A percentile compares a stretch with the other conserved stretches of the same genome.
Conservation (phyloP, 2,797 vertebrate species). For the Myotis daubentonii region DNA sequence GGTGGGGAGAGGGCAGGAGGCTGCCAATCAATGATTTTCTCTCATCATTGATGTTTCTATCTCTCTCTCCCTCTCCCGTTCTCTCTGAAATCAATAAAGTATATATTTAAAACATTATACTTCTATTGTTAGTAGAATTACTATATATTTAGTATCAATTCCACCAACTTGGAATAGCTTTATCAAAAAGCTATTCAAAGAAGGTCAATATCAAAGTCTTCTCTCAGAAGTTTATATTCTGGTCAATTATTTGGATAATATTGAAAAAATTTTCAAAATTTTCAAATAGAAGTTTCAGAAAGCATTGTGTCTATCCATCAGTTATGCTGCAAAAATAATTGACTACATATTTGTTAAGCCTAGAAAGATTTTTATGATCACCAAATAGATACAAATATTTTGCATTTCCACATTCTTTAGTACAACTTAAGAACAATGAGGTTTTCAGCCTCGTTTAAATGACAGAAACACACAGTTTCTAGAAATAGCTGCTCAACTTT, state of each 20-base stretch:
- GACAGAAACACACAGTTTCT: neutral
- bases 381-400: neutral
- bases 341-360: neutral
- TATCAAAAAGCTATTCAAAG: neutral
- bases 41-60: no score
- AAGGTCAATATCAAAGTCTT: slow-evolving; percentile 17
- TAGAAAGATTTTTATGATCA: neutral
- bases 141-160: neutral
- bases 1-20: no score
- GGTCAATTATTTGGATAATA: neutral
- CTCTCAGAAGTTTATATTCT: neutral
- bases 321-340: neutral
- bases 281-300: neutral
- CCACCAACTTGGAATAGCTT: neutral
- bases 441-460: neutral
- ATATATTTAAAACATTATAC: neutral
- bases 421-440: neutral
- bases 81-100: no score
- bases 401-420: neutral
- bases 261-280: neutral
- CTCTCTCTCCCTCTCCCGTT: no score
- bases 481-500: neutral
- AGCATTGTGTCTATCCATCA: neutral
- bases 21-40: no score
- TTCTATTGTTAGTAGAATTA: neutral